Evolutionary conservation across 2,888 invertebrate genomes (phyloP), one percentile per base, ranked within the genome.

Genomic region (Zygothrica quintamaculata): DNA sequence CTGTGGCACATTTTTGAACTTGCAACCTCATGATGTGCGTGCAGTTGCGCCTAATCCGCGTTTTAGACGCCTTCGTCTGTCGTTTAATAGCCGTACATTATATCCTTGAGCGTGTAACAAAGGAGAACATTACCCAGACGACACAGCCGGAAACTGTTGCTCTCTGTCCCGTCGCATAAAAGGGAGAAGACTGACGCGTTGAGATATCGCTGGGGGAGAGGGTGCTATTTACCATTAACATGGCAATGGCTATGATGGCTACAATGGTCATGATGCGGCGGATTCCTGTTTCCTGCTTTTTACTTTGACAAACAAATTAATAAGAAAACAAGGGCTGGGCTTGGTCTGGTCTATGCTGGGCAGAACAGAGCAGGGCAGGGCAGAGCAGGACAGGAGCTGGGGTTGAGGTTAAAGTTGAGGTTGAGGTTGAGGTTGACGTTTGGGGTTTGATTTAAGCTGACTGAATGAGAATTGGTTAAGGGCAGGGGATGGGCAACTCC

Each of bases 1-100:
- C 34, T 34, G 11, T 46, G 12, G 22, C 11, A 4, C 3, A 15
- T 22, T 34, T n/a, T 22, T 29, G 42, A 72, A 59, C 31, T 65
- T 71, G 74, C 85, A 72, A 58, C 42, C 52, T 82, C 77, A 77
- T 62, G 70, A 58, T 74, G 81, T 82, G 87, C 81, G 81, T 82
- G 81, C 87, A 82, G 65, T 82, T 82, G 66, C 43, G 67, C 61
- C 80, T 82, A 82, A 82, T 82, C 81, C 87, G 82, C 77, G 87
- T 77, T 87, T 81, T 81, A 87, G 87, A 71, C 60, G 57, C 59
- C 57, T 52, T 47, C 50, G 48, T 61, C 26, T 18, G 39, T 57
- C 65, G 50, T 36, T 65, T 66, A 66, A 66, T 66, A 31, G 68
- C 50, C 29, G 13, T 13, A 36, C 48, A 53, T 67, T 72, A 72